These are phyloP conservation scores for Aleadryas rufinucha DNA, from an alignment of 2,113 vertebrate species.

Conservation along the genomic window DNA sequence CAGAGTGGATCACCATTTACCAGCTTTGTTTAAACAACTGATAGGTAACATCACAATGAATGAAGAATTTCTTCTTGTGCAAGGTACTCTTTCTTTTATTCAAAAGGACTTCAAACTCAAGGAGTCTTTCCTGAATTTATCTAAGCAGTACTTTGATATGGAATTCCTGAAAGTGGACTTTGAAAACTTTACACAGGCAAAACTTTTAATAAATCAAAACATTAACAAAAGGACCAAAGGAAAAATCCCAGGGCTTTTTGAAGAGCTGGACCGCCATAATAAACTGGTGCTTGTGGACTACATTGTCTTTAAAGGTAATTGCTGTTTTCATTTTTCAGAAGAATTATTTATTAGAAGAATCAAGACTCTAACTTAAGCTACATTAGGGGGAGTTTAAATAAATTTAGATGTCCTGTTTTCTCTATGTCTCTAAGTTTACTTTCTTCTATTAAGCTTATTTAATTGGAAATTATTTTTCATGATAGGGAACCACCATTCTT, in stretches of 20 bases:
- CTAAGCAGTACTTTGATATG: constrained; percentile 79
- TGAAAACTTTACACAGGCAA: constrained; percentile 61
- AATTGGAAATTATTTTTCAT: neutral
- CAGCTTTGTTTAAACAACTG: constrained; percentile 78
- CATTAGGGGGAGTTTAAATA: neutral
- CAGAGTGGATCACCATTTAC: constrained; percentile 58
- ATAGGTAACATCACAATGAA: constrained; percentile 75
- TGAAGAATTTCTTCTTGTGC: constrained; percentile 69
- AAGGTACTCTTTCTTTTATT: constrained; percentile 80
- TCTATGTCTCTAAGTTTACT: neutral
- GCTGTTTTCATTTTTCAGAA: neutral
- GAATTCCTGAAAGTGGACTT: constrained; percentile 80
- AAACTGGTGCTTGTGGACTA: constrained; percentile 83
- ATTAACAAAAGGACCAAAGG: constrained; percentile 74
- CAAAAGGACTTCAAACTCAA: constrained; percentile 68
- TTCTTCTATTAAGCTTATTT: neutral
- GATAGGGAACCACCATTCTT: neutral
- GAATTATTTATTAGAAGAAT: neutral
- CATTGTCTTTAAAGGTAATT: constrained; percentile 85
- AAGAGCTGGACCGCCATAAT: constrained; percentile 68
- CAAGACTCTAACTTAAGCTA: neutral
- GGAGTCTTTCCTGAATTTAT: constrained; percentile 74
- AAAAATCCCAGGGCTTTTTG: constrained; percentile 76
- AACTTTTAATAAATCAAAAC: constrained; percentile 78
- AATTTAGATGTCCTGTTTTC: neutral